phyloP scores from a whole-genome alignment of 1,140 invertebrate genomes.

The Holcopasites calliopsidis region DNA sequence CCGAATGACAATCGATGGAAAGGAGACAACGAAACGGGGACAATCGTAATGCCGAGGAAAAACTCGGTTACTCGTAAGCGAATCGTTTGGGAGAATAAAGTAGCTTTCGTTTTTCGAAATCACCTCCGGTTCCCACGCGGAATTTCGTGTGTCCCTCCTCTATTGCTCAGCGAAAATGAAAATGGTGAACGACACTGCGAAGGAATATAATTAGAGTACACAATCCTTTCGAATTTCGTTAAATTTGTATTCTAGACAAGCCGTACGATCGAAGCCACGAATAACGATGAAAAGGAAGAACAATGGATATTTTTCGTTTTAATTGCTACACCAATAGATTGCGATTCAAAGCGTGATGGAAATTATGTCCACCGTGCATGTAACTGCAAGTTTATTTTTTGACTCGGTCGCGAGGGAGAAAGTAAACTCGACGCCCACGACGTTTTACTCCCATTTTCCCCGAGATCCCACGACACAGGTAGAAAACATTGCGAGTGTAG shows the following conservation, averaged over 20 bases:
- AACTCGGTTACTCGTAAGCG: not conserved
- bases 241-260: no score
- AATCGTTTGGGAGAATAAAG: not conserved
- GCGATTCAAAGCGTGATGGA: slow-evolving; percentile 2
- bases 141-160: not conserved
- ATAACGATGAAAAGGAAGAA: not conserved
- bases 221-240: no score
- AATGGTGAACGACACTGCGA: no score
- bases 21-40: not conserved
- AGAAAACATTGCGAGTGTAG: not conserved
- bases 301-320: not conserved
- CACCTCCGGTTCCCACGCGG: not conserved
- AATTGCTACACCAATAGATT: slow-evolving; percentile 8
- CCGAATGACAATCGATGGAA: not conserved
- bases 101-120: slow-evolving; percentile 3
- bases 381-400: not conserved
- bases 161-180: not conserved
- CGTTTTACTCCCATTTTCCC: slow-evolving; percentile 28
- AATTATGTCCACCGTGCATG: not conserved
- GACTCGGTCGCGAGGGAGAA: slow-evolving; percentile 24
- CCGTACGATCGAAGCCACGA: no score
- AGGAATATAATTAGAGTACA: no score
- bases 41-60: not conserved
- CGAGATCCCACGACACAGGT: not conserved
- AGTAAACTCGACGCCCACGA: slow-evolving; percentile 13